phyloP scores from a whole-genome alignment of 2,113 vertebrate species.

The Ciconia boyciana region DNA sequence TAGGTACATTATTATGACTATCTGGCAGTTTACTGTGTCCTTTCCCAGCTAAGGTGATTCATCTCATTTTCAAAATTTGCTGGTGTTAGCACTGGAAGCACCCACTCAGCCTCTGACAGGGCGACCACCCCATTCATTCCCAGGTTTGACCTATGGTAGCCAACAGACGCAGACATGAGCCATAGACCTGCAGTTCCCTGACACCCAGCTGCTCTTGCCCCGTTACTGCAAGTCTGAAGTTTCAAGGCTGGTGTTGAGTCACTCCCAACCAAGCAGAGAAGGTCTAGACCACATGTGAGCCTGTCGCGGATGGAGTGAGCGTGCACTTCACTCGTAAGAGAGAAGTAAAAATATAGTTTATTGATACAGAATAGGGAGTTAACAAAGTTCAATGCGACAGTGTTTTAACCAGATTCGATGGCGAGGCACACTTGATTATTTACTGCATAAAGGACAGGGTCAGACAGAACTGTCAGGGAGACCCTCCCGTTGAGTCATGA shows the following conservation, averaged over 20 bases:
- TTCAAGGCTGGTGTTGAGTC: neutral
- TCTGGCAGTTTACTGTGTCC: neutral
- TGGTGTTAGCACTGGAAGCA: neutral
- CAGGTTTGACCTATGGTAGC: neutral
- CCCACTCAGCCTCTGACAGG: neutral
- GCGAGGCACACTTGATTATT: too few relatives aligned
- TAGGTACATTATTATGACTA: neutral
- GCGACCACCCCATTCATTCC: neutral
- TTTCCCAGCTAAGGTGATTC: neutral
- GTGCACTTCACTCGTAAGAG: too few relatives aligned
- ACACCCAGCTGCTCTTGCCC: neutral
- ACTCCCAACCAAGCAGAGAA: accelerated
- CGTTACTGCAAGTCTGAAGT: neutral
- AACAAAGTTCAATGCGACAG: too few relatives aligned
- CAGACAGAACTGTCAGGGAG: too few relatives aligned
- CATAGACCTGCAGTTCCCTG: neutral
- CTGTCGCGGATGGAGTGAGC: too few relatives aligned
- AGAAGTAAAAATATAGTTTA: too few relatives aligned
- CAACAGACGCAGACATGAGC: neutral
- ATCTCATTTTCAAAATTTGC: neutral
- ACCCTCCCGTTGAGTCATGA: too few relatives aligned
- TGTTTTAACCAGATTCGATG: too few relatives aligned
- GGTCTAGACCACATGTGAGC: neutral
- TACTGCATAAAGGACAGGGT: too few relatives aligned
- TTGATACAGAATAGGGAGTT: too few relatives aligned